Percentiles rank a stretch among this genome's conserved stretches.
These are phyloP conservation scores for Ditula angustiorana DNA, from an alignment of 2,888 invertebrate species.

Conservation along the genomic window DNA sequence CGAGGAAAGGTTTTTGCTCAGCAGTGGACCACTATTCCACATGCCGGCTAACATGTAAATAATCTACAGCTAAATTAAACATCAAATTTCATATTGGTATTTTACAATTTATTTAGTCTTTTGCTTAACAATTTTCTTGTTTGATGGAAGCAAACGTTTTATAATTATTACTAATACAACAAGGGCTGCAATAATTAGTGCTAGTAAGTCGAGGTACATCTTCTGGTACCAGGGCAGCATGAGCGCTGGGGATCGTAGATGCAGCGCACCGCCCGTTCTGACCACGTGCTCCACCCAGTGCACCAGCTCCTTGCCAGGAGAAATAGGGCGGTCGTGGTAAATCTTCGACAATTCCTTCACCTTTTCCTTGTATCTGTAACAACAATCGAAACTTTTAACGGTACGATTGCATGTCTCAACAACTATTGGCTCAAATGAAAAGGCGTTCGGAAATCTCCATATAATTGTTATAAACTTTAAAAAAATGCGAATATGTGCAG, in stretches of 20 bases:
- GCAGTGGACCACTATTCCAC: no score
- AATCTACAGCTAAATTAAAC: no score
- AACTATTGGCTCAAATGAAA: no score
- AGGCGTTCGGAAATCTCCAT: no score
- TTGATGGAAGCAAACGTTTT: not conserved
- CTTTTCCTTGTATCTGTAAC: constrained; percentile 7
- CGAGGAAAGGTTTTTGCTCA: no score
- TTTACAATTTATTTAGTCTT: not conserved
- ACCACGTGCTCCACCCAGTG: constrained; percentile 89
- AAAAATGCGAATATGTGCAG: no score
- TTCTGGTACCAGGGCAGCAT: constrained; percentile 57
- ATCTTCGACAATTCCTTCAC: not conserved
- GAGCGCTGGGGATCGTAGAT: constrained; percentile 64
- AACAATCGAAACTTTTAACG: not conserved
- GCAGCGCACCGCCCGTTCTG: constrained; percentile 81
- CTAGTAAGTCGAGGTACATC: constrained; percentile 61
- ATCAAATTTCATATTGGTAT: not conserved
- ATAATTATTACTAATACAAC: not conserved
- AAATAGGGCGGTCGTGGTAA: constrained; percentile 1
- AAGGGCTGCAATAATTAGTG: not conserved
- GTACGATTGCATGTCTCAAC: no score
- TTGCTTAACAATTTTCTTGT: not conserved
- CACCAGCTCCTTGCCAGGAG: constrained; percentile 79
- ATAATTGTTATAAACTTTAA: no score
- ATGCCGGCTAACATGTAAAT: no score